A percentile compares a stretch with the other conserved stretches of the same genome.
Conservation (phyloP, 2,797 vertebrate genomes). For the Neopelma chrysocephalum region DNA sequence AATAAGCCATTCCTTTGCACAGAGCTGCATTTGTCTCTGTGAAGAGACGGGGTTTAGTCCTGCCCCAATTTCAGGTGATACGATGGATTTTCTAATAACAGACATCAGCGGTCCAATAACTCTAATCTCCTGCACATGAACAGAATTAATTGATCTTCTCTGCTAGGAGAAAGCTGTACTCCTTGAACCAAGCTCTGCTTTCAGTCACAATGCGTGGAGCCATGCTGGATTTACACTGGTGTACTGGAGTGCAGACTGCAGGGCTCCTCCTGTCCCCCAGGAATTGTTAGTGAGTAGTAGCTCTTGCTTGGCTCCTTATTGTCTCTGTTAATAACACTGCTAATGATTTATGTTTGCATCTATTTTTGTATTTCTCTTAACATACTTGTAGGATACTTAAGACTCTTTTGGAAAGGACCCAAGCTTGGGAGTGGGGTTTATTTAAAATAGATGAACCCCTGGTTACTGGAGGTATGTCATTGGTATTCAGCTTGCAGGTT, state of each 20-base stretch:
- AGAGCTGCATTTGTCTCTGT: neutral
- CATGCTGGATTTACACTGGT: neutral
- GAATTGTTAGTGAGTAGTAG: neutral
- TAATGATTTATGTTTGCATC: slow-evolving; percentile 5
- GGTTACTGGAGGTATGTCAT: neutral
- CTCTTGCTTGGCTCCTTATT: neutral
- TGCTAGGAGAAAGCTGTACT: neutral
- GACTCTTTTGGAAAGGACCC: neutral
- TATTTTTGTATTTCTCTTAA: neutral
- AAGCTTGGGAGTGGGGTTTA: neutral
- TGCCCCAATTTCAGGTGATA: neutral
- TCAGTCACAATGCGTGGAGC: neutral
- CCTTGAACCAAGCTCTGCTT: neutral
- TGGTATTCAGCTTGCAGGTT: neutral
- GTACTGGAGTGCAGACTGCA: neutral
- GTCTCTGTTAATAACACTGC: slow-evolving; percentile 11
- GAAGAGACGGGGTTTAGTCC: neutral
- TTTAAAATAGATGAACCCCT: neutral
- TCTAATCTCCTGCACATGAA: neutral
- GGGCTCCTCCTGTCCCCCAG: neutral
- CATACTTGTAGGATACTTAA: neutral
- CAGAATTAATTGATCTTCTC: neutral
- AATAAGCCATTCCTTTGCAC: neutral
- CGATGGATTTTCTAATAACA: neutral
- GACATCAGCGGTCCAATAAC: neutral